Evolutionary conservation across 2,797 vertebrate species (phyloP).

Genomic region (Oreonectes daqikongensis): DNA sequence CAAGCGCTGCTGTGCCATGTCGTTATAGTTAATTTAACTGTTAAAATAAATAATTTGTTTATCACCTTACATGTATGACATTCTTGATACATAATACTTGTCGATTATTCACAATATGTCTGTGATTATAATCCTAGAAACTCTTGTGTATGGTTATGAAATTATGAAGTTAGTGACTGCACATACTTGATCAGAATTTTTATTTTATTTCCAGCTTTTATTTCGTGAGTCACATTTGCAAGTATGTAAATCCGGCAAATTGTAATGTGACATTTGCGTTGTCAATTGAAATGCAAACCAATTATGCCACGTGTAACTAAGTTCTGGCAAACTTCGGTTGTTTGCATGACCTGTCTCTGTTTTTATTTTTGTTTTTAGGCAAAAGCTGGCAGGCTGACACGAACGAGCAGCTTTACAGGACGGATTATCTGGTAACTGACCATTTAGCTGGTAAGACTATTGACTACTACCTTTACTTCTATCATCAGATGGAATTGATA

Average conservation of each 20-base stretch:
- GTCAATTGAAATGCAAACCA: conserved; percentile 1
- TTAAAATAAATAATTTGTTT: neutral
- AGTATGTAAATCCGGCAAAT: neutral
- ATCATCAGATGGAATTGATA: conserved; percentile 4
- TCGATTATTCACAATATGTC: no score
- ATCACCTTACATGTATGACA: neutral
- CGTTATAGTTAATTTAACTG: neutral
- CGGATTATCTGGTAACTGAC: conserved; percentile 99
- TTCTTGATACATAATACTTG: neutral
- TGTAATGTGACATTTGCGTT: neutral
- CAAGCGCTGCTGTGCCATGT: conserved; percentile 28
- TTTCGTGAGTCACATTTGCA: neutral
- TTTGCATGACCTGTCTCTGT: neutral
- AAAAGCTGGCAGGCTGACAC: conserved; percentile 99
- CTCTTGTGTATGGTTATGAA: neutral
- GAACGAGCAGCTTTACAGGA: conserved; percentile 91
- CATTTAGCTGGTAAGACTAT: conserved; percentile 95
- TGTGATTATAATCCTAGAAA: neutral
- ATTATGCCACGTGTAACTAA: conserved; percentile 23
- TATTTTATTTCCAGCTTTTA: neutral
- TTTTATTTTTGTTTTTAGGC: conserved; percentile 68
- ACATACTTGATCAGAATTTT: neutral
- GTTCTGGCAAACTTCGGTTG: neutral
- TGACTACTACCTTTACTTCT: neutral
- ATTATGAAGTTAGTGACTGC: neutral